Evolutionary conservation across 2,888 invertebrate species (phyloP).

Genomic region (Lithosia quadra): DNA sequence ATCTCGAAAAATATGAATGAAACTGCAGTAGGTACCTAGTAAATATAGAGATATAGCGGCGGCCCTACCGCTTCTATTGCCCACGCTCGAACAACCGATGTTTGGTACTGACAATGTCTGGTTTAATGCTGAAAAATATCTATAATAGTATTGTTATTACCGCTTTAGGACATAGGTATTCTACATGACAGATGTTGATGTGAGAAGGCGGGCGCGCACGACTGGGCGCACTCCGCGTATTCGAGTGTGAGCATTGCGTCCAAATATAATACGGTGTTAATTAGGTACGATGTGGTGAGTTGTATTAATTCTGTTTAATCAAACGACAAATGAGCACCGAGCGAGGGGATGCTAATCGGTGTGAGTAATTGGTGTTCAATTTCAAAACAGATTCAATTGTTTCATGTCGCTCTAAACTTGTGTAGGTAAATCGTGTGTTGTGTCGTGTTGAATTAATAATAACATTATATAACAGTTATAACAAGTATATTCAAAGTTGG

Average conservation of each 20-base stretch:
- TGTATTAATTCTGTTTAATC: conserved; percentile 19
- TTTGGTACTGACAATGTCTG: background rate
- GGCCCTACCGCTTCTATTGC: background rate
- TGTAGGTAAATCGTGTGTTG: background rate
- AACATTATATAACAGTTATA: too few relatives aligned
- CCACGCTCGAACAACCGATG: background rate
- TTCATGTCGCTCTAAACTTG: background rate
- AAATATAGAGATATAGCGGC: too few relatives aligned
- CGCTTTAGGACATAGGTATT: conserved; percentile 2
- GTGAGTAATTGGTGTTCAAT: conserved; percentile 22
- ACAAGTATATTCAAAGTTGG: background rate
- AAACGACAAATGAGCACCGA: conserved; percentile 12
- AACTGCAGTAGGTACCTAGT: too few relatives aligned
- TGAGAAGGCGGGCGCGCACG: background rate
- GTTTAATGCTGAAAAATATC: background rate
- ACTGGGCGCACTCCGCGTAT: background rate
- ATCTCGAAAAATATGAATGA: too few relatives aligned
- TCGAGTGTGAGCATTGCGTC: background rate
- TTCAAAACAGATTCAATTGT: conserved; percentile 16
- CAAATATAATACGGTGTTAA: background rate
- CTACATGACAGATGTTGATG: conserved; percentile 19
- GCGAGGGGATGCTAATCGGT: conserved; percentile 17
- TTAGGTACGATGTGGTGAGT: background rate
- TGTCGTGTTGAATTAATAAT: too few relatives aligned
- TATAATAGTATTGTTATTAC: background rate